Evolutionary conservation across 2,113 vertebrate species (phyloP).

Genomic region (Pseudopipra pipra): DNA sequence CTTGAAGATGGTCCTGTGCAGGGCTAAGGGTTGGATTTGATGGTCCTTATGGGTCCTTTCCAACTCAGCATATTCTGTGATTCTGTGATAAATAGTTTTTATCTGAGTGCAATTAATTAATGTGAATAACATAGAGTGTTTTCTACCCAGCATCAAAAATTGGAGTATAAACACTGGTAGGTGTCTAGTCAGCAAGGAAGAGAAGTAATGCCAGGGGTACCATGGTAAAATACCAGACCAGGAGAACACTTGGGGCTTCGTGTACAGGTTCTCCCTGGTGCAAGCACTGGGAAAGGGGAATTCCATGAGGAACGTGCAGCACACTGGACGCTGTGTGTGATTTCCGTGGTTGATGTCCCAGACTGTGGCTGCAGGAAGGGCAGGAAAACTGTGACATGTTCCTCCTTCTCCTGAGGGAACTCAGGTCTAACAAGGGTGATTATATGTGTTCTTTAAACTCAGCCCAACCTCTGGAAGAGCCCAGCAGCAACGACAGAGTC

Average conservation of each 20-base stretch:
- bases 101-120: background rate
- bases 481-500: too few species aligned
- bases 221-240: background rate
- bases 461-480: background rate
- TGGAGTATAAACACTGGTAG: accelerated
- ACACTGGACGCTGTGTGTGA: background rate
- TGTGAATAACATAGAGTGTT: background rate
- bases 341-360: background rate
- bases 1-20: background rate
- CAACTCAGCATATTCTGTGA: background rate
- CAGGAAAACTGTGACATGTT: background rate
- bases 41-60: background rate
- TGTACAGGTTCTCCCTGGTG: background rate
- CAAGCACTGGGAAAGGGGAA: background rate
- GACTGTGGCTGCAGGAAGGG: background rate
- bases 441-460: accelerated
- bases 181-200: accelerated
- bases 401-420: background rate
- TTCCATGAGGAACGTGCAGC: background rate
- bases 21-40: background rate
- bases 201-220: too few species aligned
- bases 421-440: accelerated
- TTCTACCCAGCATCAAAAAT: background rate
- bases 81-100: background rate
- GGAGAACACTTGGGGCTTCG: accelerated